These are phyloP conservation scores for Cryptoprocta ferox DNA, from an alignment of 2,797 vertebrate genomes.

Conservation along the genomic window DNA sequence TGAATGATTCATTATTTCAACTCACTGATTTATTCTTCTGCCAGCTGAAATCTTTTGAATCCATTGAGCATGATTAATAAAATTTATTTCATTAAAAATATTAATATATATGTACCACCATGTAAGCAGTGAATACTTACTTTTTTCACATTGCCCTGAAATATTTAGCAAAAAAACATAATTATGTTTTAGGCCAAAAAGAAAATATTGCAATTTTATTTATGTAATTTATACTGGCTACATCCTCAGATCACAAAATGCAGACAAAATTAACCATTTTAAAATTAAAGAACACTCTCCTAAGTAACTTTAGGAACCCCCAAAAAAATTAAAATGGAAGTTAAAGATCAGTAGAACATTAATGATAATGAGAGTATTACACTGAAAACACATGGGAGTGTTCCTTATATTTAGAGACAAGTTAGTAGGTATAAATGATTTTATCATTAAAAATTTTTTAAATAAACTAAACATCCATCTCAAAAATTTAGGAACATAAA, in stretches of 20 bases:
- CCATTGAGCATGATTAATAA: background rate
- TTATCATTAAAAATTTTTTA: background rate
- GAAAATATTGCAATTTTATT: background rate
- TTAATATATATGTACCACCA: background rate
- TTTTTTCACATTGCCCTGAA: constrained; percentile 2
- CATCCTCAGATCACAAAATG: background rate
- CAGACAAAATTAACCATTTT: background rate
- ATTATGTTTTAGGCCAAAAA: background rate
- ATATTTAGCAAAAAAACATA: background rate
- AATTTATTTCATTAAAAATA: background rate
- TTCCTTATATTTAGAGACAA: background rate
- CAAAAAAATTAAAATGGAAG: constrained; percentile 4
- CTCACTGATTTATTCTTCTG: background rate
- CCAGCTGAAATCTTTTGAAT: background rate
- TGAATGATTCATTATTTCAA: background rate
- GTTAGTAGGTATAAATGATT: background rate
- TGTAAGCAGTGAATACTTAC: background rate
- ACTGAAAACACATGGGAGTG: background rate
- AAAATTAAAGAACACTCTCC: background rate
- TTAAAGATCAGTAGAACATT: background rate
- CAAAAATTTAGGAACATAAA: constrained; percentile 25
- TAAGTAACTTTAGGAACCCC: constrained; percentile 1
- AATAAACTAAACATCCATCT: background rate
- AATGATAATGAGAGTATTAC: background rate
- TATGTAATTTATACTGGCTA: background rate